Conservation (phyloP, 2,797 vertebrate species). For the Ctenosaura bakeri region DNA sequence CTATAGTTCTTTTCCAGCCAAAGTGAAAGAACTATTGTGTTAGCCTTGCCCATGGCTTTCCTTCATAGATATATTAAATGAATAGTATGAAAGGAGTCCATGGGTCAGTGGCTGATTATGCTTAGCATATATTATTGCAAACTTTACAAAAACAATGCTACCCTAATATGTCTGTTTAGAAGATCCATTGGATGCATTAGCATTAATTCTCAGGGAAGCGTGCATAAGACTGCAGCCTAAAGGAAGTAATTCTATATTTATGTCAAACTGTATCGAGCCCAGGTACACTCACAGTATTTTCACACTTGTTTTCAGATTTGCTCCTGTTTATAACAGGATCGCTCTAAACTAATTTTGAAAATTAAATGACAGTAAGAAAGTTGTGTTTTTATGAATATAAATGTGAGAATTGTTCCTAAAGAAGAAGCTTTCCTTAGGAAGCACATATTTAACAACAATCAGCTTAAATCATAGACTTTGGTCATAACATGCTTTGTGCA, state of each 20-base stretch:
- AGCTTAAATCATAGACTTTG: constrained; percentile 29
- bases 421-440: not conserved
- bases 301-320: constrained; percentile 27
- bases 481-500: not conserved
- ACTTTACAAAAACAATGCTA: not conserved
- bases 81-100: too few species aligned
- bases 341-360: constrained; percentile 30
- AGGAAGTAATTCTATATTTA: not conserved
- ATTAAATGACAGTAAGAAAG: constrained; percentile 27
- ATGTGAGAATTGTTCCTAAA: constrained; percentile 21
- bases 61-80: too few species aligned
- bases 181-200: not conserved
- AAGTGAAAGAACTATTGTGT: too few species aligned
- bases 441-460: constrained; percentile 37
- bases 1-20: too few species aligned
- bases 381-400: constrained; percentile 41
- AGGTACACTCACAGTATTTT: constrained; percentile 29
- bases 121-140: not conserved
- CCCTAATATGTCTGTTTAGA: too few species aligned
- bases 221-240: not conserved
- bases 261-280: not conserved
- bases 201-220: not conserved
- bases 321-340: not conserved
- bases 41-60: too few species aligned
- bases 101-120: not conserved